Conservation (phyloP, 2,888 invertebrate genomes). For the Hemaris fuciformis region DNA sequence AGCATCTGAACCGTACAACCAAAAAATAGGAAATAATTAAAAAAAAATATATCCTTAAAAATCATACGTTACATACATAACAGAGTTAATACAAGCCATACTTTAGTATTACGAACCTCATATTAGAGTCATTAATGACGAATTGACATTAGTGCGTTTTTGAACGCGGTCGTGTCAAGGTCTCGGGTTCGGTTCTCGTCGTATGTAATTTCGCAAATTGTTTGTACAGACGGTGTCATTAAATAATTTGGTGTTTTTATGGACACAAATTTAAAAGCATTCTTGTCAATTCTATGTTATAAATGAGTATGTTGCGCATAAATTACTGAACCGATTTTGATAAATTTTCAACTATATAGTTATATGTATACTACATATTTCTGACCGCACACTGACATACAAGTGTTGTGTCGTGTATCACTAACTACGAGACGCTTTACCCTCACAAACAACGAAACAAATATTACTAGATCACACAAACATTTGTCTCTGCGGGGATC, state of each 20-base stretch:
- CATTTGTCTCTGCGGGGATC: too few relatives aligned
- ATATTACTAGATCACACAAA: too few relatives aligned
- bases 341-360: not conserved
- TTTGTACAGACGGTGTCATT: slow-evolving; percentile 11
- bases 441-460: too few relatives aligned
- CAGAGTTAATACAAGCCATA: not conserved
- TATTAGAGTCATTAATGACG: not conserved
- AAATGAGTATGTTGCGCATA: too few relatives aligned
- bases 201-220: slow-evolving; percentile 34
- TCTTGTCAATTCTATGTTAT: too few relatives aligned
- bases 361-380: too few relatives aligned
- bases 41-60: not conserved
- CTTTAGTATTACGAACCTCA: not conserved
- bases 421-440: too few relatives aligned
- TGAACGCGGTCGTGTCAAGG: slow-evolving; percentile 40
- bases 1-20: not conserved
- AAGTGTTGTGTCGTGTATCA: too few relatives aligned
- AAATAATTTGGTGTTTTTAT: not conserved
- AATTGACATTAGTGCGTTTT: not conserved
- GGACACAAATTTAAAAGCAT: too few relatives aligned
- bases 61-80: not conserved
- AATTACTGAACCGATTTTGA: not conserved
- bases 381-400: too few relatives aligned
- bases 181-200: slow-evolving; percentile 35
- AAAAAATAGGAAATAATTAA: not conserved